These are phyloP conservation scores for Pocillopora damicornis DNA, from an alignment of 64 coral and sea anemone genomes.

Conservation along the genomic window DNA sequence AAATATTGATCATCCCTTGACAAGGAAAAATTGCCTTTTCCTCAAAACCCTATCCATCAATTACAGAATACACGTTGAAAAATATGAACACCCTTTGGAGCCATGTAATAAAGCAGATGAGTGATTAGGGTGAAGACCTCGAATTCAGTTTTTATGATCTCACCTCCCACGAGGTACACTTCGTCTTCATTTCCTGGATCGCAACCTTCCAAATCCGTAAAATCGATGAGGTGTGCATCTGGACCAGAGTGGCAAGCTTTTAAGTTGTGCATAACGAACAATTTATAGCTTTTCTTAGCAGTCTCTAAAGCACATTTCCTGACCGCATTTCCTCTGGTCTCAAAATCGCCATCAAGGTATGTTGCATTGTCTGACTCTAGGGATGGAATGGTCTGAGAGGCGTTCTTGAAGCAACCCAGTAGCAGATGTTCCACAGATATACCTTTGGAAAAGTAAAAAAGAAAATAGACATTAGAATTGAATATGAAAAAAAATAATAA, in stretches of 20 bases:
- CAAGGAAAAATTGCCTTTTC: too few relatives aligned
- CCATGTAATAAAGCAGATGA: too few relatives aligned
- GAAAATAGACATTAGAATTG: neutral
- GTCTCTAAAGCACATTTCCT: conserved; percentile 15
- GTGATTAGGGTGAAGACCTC: too few relatives aligned
- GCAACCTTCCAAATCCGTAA: too few relatives aligned
- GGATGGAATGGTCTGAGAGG: neutral
- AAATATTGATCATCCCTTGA: neutral
- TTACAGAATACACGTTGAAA: too few relatives aligned
- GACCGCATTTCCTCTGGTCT: neutral
- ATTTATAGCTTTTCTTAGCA: neutral
- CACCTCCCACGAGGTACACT: conserved; percentile 12
- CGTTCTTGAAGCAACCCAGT: neutral
- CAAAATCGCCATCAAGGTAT: neutral
- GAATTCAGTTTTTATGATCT: too few relatives aligned
- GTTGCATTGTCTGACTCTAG: conserved; percentile 9
- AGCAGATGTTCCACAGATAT: neutral
- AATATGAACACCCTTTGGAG: too few relatives aligned
- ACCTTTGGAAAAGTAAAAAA: neutral
- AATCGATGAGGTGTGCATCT: neutral
- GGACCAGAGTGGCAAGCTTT: conserved; percentile 7
- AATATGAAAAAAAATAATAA: too few relatives aligned
- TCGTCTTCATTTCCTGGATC: neutral
- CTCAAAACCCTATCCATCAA: too few relatives aligned
- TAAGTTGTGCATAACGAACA: neutral